Evolutionary conservation across 2,888 invertebrate genomes (phyloP).

Genomic region (Acrobasis repandana): DNA sequence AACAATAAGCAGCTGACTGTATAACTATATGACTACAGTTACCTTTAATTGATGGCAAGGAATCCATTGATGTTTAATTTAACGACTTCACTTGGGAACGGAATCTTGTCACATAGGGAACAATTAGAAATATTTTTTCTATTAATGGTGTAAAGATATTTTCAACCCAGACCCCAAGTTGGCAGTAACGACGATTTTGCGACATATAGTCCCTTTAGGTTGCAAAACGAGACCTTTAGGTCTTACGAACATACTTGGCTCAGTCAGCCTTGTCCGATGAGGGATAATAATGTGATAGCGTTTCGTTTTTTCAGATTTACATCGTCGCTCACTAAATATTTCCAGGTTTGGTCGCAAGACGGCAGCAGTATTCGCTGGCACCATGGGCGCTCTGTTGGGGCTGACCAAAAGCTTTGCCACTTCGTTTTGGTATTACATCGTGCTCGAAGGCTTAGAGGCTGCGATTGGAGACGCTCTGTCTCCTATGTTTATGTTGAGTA

Average conservation of each 20-base stretch:
- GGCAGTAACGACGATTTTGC: no score
- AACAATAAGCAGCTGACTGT: slow-evolving; percentile 10
- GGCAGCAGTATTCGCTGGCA: slow-evolving; percentile 71
- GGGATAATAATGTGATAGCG: no score
- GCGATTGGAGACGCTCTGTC: slow-evolving; percentile 73
- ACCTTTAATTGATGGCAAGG: neutral
- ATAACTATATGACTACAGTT: slow-evolving; percentile 4
- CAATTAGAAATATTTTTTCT: neutral
- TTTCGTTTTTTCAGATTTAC: no score
- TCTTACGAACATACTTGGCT: no score
- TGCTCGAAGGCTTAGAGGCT: slow-evolving; percentile 64
- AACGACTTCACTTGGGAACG: neutral
- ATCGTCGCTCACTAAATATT: neutral
- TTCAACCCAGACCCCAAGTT: no score
- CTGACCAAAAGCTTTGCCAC: slow-evolving; percentile 64
- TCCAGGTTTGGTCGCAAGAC: slow-evolving; percentile 69
- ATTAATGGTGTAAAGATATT: no score
- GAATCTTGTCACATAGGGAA: neutral
- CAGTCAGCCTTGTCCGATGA: no score
- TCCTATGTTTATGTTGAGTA: slow-evolving; percentile 76
- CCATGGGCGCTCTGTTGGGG: slow-evolving; percentile 67
- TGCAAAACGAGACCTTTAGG: no score
- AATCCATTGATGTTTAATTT: neutral
- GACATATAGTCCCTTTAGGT: no score
- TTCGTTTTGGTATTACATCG: slow-evolving; percentile 64